Evolutionary conservation across 2,888 invertebrate genomes (phyloP), one percentile per base, ranked within the genome.

Genomic region (Shargacucullia verbasci): DNA sequence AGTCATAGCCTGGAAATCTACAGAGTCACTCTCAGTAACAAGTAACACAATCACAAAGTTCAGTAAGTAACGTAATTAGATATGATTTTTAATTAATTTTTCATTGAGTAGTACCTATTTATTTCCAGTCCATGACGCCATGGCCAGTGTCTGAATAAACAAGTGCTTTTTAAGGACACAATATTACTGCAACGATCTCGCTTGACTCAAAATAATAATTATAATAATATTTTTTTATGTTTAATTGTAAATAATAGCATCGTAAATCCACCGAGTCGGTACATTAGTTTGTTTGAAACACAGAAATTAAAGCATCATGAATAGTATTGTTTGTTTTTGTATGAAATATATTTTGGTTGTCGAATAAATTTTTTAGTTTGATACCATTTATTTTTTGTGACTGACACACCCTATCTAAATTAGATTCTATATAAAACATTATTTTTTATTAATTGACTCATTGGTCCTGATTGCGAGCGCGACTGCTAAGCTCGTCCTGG

Each of bases 171-270:
- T 34, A 35, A 27, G 34, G 6, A 48, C 40, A 59, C 46, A 63
- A 53, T 52, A 58, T 61, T 65, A 47, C 43, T 66, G 64, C 61
- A 73, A 73, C 70, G 81, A 81, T 81, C 81, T 81, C 81, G 76
- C 72, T 78, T 73, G 9, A 72, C 56, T 75, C 65, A 69, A 68
- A 65, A 63, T 64, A 67, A 39, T 67, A 60, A 49, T 62, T 50
- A 61, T 47, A 45, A 41, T 57, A 13, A 41, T 54, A 50, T 9
- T 44, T 47, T 44, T 50, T 14, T 58, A 62, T 44, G 9, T 59
- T 64, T 55, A 48, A 12, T 56, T 73, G 76, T 76, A 73, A 59
- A 64, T 76, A 64, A 54, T 59, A 70, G 44, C 55, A 64, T 58
- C 34, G 40, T 69, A 62, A 67, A 70, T 64, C 76, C 74, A 76